These are phyloP conservation scores for Gymnocypris eckloni DNA, from an alignment of 2,797 vertebrate genomes.

Conservation along the genomic window DNA sequence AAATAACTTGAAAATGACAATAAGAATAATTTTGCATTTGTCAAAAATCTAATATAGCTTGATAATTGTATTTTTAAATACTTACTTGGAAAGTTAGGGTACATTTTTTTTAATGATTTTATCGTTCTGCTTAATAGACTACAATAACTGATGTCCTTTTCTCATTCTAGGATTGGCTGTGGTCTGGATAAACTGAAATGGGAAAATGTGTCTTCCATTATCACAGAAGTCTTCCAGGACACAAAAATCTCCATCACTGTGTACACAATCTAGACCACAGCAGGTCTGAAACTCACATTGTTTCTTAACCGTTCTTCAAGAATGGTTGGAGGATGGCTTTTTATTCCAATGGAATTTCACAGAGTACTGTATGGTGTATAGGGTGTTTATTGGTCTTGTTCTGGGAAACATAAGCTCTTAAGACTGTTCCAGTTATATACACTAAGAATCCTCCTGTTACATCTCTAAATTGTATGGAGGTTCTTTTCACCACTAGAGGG, in stretches of 20 bases:
- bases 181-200: conserved; percentile 89
- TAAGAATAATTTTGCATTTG: neutral
- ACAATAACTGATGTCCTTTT: neutral
- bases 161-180: conserved; percentile 88
- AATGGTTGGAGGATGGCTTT: neutral
- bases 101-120: neutral
- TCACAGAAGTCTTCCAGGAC: conserved; percentile 85
- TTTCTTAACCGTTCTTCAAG: neutral
- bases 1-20: neutral
- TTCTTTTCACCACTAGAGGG: conserved; percentile 6
- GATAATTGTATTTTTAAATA: conserved; percentile 6
- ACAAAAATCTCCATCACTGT: conserved; percentile 87
- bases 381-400: neutral
- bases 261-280: conserved; percentile 76
- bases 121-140: neutral
- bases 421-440: neutral
- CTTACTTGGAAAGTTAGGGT: neutral
- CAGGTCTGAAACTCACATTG: neutral
- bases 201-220: conserved; percentile 83
- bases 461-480: neutral
- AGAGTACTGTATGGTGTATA: neutral
- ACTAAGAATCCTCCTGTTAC: neutral
- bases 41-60: neutral
- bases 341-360: conserved; percentile 26
- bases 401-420: neutral